A percentile compares a stretch with the other conserved stretches of the same genome.
Evolutionary conservation across 2,797 vertebrate genomes (phyloP).

Genomic region (Parambassis ranga): DNA sequence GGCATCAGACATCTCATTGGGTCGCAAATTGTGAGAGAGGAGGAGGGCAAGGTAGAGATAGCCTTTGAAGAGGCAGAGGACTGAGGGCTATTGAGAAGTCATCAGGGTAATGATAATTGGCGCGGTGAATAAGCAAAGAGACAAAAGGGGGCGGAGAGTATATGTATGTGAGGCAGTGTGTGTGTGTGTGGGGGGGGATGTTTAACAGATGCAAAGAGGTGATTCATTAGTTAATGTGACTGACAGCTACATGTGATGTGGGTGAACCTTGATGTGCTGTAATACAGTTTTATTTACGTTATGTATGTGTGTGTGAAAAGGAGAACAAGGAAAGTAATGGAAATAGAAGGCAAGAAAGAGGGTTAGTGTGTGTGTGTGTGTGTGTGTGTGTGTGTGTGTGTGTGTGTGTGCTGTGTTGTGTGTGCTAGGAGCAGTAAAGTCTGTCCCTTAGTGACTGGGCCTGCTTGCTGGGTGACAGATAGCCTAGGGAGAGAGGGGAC

Average conservation of each 20-base stretch:
- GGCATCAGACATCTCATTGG: conserved; percentile 71
- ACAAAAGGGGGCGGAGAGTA: conserved; percentile 54
- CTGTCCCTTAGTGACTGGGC: conserved; percentile 64
- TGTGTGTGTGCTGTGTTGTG: conserved; percentile 47
- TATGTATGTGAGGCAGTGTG: conserved; percentile 20
- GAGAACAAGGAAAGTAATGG: background rate
- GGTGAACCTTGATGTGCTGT: background rate
- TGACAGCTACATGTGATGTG: conserved; percentile 53
- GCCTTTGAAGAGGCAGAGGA: conserved; percentile 72
- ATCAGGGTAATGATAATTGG: conserved; percentile 81
- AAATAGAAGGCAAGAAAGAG: background rate
- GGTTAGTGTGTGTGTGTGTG: conserved; percentile 18
- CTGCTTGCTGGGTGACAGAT: conserved; percentile 68
- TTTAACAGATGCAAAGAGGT: conserved; percentile 49
- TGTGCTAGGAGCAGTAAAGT: conserved; percentile 66
- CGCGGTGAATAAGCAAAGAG: conserved; percentile 74
- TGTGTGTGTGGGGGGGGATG: background rate
- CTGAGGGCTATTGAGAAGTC: conserved; percentile 75
- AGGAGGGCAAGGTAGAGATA: conserved; percentile 65
- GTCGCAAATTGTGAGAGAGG: conserved; percentile 64
- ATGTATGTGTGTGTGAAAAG: conserved; percentile 15
- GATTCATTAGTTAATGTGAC: conserved; percentile 59
- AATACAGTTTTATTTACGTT: background rate
- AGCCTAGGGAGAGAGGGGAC: conserved; percentile 73
- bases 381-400: conserved; percentile 29